phyloP scores from a whole-genome alignment of 2,113 vertebrate genomes.

The Mandrillus leucophaeus region DNA sequence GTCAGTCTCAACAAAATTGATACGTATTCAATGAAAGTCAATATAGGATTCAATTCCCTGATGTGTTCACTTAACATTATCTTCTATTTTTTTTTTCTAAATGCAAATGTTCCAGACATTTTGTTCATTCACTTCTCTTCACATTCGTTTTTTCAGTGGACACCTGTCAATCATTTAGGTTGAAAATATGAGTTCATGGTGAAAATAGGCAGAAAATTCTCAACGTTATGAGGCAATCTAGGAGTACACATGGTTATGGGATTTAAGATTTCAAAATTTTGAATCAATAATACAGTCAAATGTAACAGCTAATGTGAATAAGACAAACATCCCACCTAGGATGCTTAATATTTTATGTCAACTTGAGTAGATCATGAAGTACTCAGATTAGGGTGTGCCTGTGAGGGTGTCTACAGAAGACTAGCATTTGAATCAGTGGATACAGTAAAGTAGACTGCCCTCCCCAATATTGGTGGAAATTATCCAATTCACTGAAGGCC shows the following conservation, averaged over 20 bases:
- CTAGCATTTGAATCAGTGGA: background rate
- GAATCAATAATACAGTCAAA: background rate
- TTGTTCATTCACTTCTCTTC: background rate
- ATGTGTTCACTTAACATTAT: background rate
- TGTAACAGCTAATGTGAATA: background rate
- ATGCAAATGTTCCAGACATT: background rate
- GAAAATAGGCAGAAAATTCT: background rate
- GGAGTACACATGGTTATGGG: background rate
- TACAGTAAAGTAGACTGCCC: too few species aligned
- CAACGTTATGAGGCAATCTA: background rate
- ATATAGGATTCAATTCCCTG: background rate
- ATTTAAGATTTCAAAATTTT: background rate
- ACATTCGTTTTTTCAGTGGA: background rate
- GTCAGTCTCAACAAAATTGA: constrained; percentile 29
- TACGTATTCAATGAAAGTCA: constrained; percentile 11
- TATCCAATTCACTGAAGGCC: background rate
- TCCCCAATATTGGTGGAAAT: background rate
- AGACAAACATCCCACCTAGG: background rate
- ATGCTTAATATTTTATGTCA: background rate
- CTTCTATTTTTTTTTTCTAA: constrained; percentile 13
- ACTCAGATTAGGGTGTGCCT: background rate
- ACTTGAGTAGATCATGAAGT: background rate
- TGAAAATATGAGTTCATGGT: background rate
- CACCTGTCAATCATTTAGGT: background rate
- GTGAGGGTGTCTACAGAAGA: background rate